A percentile compares a stretch with the other conserved stretches of the same genome.
These are phyloP conservation scores for Dilophus febrilis DNA, from an alignment of 2,888 invertebrate genomes.

Conservation along the genomic window DNA sequence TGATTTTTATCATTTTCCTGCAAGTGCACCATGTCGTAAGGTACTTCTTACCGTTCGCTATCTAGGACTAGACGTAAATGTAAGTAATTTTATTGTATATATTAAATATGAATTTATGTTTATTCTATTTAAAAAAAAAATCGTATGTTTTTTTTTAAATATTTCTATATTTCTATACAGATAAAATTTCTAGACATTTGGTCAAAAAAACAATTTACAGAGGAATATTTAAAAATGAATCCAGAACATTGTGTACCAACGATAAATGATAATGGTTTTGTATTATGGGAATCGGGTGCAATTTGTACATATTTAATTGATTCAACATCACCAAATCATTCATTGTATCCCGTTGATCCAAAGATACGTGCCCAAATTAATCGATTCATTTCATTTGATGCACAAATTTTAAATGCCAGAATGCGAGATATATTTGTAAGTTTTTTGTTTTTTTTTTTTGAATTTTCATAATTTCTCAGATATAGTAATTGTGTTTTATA, in stretches of 20 bases:
- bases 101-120: too few relatives aligned
- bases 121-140: too few relatives aligned
- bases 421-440: conserved; percentile 43
- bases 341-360: conserved; percentile 41
- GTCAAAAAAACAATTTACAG: conserved; percentile 39
- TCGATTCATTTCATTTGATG: conserved; percentile 44
- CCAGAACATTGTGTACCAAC: conserved; percentile 53
- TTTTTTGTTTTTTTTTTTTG: neutral
- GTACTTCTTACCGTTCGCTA: conserved; percentile 41
- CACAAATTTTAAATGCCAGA: conserved; percentile 41
- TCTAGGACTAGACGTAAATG: conserved; percentile 36
- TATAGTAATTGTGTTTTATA: neutral
- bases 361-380: conserved; percentile 40
- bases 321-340: conserved; percentile 33
- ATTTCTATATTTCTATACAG: too few relatives aligned
- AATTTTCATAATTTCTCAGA: neutral
- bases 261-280: conserved; percentile 45
- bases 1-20: conserved; percentile 41
- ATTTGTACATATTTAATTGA: conserved; percentile 44
- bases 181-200: too few relatives aligned
- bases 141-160: too few relatives aligned
- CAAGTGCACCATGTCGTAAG: conserved; percentile 43
- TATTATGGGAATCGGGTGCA: conserved; percentile 50
- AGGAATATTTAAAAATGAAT: conserved; percentile 41
- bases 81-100: too few relatives aligned